Evolutionary conservation across 2,888 invertebrate genomes (phyloP), one percentile per base, ranked within the genome.

Genomic region (Alentia gelatinosa): DNA sequence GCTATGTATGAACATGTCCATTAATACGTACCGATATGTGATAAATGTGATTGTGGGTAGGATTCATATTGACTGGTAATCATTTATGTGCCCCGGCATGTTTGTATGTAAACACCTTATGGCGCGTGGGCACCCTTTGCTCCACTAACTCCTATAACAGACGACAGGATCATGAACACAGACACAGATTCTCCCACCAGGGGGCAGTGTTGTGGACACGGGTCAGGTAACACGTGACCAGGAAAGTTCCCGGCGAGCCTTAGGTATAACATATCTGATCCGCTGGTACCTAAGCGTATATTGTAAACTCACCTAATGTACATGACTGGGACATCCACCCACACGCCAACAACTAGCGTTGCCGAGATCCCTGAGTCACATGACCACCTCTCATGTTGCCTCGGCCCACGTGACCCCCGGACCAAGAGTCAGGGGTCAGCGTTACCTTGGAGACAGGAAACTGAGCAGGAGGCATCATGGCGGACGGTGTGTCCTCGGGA

Each of bases 381-480:
- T 86, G 86, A 86, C 50, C 86, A 35, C 33, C 42, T 86, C 86
- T 42, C 86, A n/a, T 42, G 86, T 86, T 47, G 47, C 86, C 33
- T 47, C 19, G 79, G 39, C 86, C 86, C 86, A 47, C 47, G 86
- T 47, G 86, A 86, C 86, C 86, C 50, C 86, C 3, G 7, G 26
- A 5, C 47, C 23, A 37, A 33, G 50, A 33, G 86, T 86, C 86
- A 86, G 47, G 30, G 86, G 86, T 50, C 86, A 86, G 42, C 30
- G 86, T 86, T 86, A 86, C 86, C 86, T 86, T 86, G 86, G 86
- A 86, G 86, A 86, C 86, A 86, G 86, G 35, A 86, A 79, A 39
- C 37, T 12, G 79, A 75, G 68, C 68, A 26, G n/a, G 68, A 26
- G 74, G 74, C 74, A 33, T 26, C 74, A 74, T 74, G 74, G 33